Conservation (phyloP, 2,113 vertebrate genomes). For the Lepus timidus region DNA sequence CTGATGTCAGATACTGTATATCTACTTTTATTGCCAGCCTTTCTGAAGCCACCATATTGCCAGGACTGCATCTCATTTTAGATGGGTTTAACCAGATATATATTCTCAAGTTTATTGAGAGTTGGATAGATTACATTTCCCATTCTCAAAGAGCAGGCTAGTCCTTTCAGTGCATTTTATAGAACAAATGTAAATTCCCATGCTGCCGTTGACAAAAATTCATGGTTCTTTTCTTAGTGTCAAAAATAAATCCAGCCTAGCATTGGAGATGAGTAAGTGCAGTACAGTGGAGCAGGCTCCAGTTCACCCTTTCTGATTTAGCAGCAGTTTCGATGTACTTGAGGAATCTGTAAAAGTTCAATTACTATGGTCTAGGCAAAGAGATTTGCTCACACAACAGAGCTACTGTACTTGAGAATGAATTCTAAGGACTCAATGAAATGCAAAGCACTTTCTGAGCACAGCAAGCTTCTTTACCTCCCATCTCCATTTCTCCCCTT, state of each 20-base stretch:
- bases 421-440: constrained; percentile 80
- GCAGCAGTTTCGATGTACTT: constrained; percentile 81
- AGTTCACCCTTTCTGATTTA: constrained; percentile 83
- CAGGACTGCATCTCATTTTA: constrained; percentile 90
- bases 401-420: constrained; percentile 76
- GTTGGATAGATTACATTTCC: constrained; percentile 89
- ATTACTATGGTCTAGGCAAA: constrained; percentile 83
- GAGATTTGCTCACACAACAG: constrained; percentile 85
- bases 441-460: constrained; percentile 75
- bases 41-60: constrained; percentile 89
- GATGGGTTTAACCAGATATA: constrained; percentile 89
- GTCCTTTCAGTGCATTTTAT: constrained; percentile 84
- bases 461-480: neutral
- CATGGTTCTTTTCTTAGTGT: constrained; percentile 81
- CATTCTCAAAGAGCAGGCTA: constrained; percentile 81
- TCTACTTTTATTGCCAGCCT: constrained; percentile 91
- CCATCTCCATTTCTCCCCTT: neutral
- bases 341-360: constrained; percentile 84
- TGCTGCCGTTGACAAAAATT: constrained; percentile 86
- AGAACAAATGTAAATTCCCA: constrained; percentile 88
- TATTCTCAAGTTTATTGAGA: constrained; percentile 90
- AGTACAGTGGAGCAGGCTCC: constrained; percentile 72
- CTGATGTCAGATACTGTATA: constrained; percentile 91
- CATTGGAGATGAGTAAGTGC: constrained; percentile 83
- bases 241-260: constrained; percentile 86